These are phyloP conservation scores for Mola mola DNA, from an alignment of 2,113 vertebrate species.

Conservation along the genomic window DNA sequence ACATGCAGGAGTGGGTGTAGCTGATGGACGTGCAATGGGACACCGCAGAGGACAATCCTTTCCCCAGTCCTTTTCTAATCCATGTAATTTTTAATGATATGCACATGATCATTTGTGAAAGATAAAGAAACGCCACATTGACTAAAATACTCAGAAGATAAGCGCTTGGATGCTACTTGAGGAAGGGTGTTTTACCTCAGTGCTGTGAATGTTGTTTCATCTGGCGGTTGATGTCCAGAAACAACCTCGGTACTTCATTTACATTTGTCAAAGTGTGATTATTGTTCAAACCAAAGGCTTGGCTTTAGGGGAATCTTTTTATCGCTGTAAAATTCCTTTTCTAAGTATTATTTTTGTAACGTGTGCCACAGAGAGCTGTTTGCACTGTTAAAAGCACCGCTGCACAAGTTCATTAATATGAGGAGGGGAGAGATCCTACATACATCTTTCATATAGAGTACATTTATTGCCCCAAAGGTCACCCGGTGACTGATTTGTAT, in stretches of 20 bases:
- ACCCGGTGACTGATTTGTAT: not conserved
- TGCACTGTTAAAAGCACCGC: conserved; percentile 19
- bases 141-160: conserved; percentile 11
- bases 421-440: not conserved
- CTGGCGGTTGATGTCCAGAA: conserved; percentile 4
- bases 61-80: not conserved
- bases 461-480: conserved; percentile 1
- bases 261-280: conserved; percentile 7
- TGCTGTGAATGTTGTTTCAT: conserved; percentile 29
- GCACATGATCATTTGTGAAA: conserved; percentile 3
- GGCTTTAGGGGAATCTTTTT: conserved; percentile 11
- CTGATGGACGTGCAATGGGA: conserved; percentile 16
- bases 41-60: conserved; percentile 13
- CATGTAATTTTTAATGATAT: conserved; percentile 23
- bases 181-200: conserved; percentile 17
- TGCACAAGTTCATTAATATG: conserved; percentile 19
- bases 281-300: conserved; percentile 39
- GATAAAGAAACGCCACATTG: conserved; percentile 6
- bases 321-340: conserved; percentile 16
- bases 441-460: not conserved
- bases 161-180: not conserved
- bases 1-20: conserved; percentile 27
- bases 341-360: conserved; percentile 24
- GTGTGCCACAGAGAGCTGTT: conserved; percentile 30
- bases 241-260: conserved; percentile 27